A percentile compares a stretch with the other conserved stretches of the same genome.
phyloP scores from a whole-genome alignment of 2,113 vertebrate genomes.

The Upupa epops region DNA sequence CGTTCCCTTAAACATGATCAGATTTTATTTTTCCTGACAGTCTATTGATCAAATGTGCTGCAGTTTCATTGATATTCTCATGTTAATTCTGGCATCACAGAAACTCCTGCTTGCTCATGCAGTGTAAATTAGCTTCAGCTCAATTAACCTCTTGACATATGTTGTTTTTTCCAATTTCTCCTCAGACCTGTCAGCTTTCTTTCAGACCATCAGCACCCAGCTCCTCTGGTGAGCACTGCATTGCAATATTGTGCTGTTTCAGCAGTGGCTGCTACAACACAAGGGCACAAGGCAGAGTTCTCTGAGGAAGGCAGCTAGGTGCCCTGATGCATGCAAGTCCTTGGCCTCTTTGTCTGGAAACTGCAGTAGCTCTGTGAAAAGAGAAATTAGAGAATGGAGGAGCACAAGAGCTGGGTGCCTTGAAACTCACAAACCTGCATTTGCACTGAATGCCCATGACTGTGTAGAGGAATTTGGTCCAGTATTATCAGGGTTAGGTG shows the following conservation, averaged over 20 bases:
- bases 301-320: not conserved
- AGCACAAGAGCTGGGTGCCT: not conserved
- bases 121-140: slow-evolving; percentile 47
- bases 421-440: not conserved
- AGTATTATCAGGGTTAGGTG: not conserved
- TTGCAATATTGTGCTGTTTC: not conserved
- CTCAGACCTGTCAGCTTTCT: not conserved
- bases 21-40: not conserved
- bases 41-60: slow-evolving; percentile 15
- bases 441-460: not conserved
- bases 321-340: not conserved
- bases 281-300: not conserved
- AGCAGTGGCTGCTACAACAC: not conserved
- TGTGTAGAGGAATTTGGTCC: not conserved
- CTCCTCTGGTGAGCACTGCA: not conserved
- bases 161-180: slow-evolving; percentile 28
- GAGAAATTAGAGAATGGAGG: not conserved
- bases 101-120: slow-evolving; percentile 25
- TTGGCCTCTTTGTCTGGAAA: not conserved
- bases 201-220: not conserved
- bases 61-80: slow-evolving; percentile 9
- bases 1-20: not conserved
- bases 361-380: not conserved
- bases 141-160: slow-evolving; percentile 49
- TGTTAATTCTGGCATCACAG: slow-evolving; percentile 22